Evolutionary conservation across 2,888 invertebrate species (phyloP).

Genomic region (Erpobdella octoculata): DNA sequence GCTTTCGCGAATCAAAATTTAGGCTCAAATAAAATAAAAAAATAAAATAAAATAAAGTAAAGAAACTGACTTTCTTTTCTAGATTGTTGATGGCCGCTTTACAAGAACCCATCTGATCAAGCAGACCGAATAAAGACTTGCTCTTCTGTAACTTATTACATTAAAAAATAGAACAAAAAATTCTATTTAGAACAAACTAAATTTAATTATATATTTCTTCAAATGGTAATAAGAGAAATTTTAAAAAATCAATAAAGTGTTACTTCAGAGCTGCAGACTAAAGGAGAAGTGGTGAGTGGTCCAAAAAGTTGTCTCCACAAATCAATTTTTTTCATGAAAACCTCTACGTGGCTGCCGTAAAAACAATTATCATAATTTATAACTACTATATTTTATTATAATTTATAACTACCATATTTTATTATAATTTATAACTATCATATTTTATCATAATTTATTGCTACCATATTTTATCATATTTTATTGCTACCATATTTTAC

Average conservation of each 20-base stretch:
- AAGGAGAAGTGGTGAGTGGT: slow-evolving; percentile 30
- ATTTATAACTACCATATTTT: too few species aligned
- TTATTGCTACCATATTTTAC: too few species aligned
- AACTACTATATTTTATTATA: too few species aligned
- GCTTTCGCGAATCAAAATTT: not conserved
- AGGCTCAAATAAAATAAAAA: not conserved
- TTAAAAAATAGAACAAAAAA: not conserved
- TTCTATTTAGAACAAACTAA: not conserved
- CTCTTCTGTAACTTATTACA: not conserved
- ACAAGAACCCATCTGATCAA: slow-evolving; percentile 31
- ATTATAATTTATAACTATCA: not conserved
- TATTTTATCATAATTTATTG: not conserved
- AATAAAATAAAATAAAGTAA: not conserved
- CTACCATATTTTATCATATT: too few species aligned
- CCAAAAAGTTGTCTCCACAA: slow-evolving; percentile 35
- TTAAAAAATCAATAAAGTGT: not conserved
- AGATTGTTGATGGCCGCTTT: slow-evolving; percentile 32
- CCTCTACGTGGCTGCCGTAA: slow-evolving; percentile 32
- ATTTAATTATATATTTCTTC: too few species aligned
- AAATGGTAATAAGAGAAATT: not conserved
- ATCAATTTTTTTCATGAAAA: slow-evolving; percentile 35
- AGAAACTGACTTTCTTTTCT: slow-evolving; percentile 34
- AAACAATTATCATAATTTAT: not conserved
- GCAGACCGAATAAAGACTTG: slow-evolving; percentile 15
- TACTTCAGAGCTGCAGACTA: slow-evolving; percentile 8